Base-by-base conservation (phyloP, 2,113 vertebrate species). In the Pollachius pollachius region DNA sequence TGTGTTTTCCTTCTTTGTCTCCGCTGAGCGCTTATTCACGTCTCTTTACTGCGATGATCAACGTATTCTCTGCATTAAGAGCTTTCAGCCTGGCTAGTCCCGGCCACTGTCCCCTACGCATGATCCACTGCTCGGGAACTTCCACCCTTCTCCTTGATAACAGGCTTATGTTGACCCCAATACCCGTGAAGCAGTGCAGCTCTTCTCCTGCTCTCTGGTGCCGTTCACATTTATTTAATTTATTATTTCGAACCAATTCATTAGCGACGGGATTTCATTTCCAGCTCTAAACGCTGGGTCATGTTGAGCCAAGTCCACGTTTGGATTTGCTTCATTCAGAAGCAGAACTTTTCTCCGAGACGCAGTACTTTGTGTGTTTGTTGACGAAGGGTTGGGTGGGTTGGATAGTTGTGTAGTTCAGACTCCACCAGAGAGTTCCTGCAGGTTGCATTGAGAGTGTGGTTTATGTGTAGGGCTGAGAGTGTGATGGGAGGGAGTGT, bases 101-200 rank as follows among this genome's bases (percentile, higher is more conserved):
- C 41, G 12, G 30, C 4, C 15, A 68, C 69, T 13, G 62, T 71
- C 70, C 67, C 57, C 57, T 71, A 57, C 64, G 21, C 52, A 11
- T 15, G 19, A 65, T 11, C 41, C 41, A 12, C 56, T 25, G 21
- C 21, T 54, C 58, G 5, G 16, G 67, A 19, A 34, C 70, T 63
- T 70, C 70, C 66, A 71, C 70, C 75, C 78, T 73, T 30, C 67
- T 65, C 69, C 77, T 76, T 66, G 17, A 71, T 87, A 88, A 87
- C 77, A 54, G 81, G 83, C 87, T 87, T 88, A 87, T 56, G 59
- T 71, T 65, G 69, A 78, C 81, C 83, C 79, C 76, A 62, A 80
- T 69, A 80, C 66, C 77, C 78, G 21, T 80, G 69, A 85, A 81
- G 83, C 77, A 71, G 74, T 69, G 82, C 78, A 74, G 73, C 79